These are phyloP conservation scores for Bombus impatiens DNA, from an alignment of 1,140 invertebrate genomes.

Conservation along the genomic window DNA sequence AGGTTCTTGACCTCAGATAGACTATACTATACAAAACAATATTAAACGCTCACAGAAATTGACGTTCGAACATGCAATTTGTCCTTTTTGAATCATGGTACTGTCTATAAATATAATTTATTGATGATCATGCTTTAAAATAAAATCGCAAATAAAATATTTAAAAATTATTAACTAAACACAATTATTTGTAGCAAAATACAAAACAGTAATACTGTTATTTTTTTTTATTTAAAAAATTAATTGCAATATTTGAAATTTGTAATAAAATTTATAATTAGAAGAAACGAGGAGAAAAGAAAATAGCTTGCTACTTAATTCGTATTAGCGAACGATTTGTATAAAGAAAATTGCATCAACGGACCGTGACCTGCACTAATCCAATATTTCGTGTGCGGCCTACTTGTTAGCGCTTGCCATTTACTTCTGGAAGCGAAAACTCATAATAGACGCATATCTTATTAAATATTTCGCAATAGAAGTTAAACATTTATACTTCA, in stretches of 20 bases:
- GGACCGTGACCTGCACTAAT: constrained; percentile 33
- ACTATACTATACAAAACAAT: constrained; percentile 26
- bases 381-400: constrained; percentile 58
- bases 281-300: background rate
- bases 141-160: background rate
- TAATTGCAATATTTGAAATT: background rate
- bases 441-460: constrained; percentile 43
- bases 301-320: background rate
- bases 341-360: constrained; percentile 14
- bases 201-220: background rate
- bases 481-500: constrained; percentile 6
- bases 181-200: background rate
- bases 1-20: constrained; percentile 64
- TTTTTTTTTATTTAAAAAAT: background rate
- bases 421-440: constrained; percentile 48
- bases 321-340: background rate
- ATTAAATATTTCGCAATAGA: constrained; percentile 45
- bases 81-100: background rate
- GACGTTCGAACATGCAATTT: constrained; percentile 20
- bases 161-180: background rate
- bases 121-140: background rate
- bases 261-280: background rate
- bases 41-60: constrained; percentile 37
- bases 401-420: constrained; percentile 41
- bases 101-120: constrained; percentile 10